phyloP scores from a whole-genome alignment of 2,113 vertebrate species.

The Gymnarchus niloticus region DNA sequence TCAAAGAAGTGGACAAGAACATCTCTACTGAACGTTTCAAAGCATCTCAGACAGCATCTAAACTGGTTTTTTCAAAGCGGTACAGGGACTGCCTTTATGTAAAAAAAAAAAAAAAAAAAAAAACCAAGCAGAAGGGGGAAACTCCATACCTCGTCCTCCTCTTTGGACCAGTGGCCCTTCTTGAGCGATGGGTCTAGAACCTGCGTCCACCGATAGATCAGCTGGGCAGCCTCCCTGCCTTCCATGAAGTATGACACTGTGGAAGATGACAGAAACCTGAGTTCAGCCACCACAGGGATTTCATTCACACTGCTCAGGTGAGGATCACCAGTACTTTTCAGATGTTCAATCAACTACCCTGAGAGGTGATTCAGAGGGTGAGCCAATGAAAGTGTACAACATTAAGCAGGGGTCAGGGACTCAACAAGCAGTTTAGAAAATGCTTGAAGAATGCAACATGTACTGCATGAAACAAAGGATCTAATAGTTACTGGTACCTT shows the following conservation, averaged over 20 bases:
- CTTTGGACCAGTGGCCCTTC: conserved; percentile 74
- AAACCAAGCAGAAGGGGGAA: background rate
- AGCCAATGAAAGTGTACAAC: too few relatives aligned
- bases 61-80: background rate
- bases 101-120: background rate
- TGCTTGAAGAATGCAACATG: too few relatives aligned
- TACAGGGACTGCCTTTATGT: background rate
- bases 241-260: conserved; percentile 94
- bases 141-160: conserved; percentile 77
- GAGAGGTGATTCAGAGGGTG: too few relatives aligned
- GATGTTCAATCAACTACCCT: too few relatives aligned
- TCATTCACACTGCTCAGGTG: background rate
- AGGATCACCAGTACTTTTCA: background rate
- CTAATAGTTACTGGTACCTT: too few relatives aligned
- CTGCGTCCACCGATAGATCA: conserved; percentile 83
- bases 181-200: conserved; percentile 76
- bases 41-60: background rate
- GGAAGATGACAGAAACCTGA: background rate
- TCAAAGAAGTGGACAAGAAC: background rate
- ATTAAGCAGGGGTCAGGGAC: too few relatives aligned
- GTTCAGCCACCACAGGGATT: background rate
- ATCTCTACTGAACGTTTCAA: background rate
- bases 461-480: too few relatives aligned
- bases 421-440: too few relatives aligned
- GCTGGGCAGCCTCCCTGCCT: conserved; percentile 76